Evolutionary conservation across 2,888 invertebrate species (phyloP).

Genomic region (Adela reaumurella): DNA sequence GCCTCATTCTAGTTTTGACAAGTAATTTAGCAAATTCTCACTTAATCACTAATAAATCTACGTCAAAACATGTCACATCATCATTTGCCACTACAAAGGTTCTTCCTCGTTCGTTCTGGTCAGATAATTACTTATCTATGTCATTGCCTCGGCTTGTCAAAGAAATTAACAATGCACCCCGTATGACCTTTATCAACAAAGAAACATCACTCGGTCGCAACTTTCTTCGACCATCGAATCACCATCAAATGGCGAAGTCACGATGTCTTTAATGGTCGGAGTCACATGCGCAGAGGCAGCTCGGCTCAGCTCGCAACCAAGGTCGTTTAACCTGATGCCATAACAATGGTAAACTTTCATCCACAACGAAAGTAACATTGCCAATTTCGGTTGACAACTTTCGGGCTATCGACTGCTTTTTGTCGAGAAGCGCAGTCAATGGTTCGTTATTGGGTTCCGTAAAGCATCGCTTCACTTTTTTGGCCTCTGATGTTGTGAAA

Average conservation of each 20-base stretch:
- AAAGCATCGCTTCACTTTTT: not conserved
- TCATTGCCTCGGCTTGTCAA: too few species aligned
- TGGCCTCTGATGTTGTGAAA: not conserved
- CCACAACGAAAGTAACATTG: not conserved
- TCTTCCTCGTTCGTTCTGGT: too few species aligned
- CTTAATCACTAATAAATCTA: too few species aligned
- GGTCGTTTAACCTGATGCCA: not conserved
- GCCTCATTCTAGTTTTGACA: too few species aligned
- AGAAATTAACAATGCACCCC: too few species aligned
- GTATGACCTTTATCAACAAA: too few species aligned
- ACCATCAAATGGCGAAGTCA: not conserved
- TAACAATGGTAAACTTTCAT: not conserved
- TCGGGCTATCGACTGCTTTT: not conserved
- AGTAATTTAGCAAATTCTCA: too few species aligned
- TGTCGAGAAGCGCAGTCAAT: not conserved
- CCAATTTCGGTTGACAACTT: not conserved
- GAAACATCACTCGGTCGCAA: not conserved
- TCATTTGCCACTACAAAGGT: too few species aligned
- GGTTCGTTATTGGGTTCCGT: not conserved
- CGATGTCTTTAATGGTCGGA: not conserved
- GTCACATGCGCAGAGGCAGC: too few species aligned
- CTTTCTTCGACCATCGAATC: not conserved
- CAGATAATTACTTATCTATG: too few species aligned
- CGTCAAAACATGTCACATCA: too few species aligned
- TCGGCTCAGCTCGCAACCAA: not conserved